A percentile compares a stretch with the other conserved stretches of the same genome.
These are phyloP conservation scores for Ceyx melanurus DNA, from an alignment of 2,113 vertebrate species.

Conservation along the genomic window DNA sequence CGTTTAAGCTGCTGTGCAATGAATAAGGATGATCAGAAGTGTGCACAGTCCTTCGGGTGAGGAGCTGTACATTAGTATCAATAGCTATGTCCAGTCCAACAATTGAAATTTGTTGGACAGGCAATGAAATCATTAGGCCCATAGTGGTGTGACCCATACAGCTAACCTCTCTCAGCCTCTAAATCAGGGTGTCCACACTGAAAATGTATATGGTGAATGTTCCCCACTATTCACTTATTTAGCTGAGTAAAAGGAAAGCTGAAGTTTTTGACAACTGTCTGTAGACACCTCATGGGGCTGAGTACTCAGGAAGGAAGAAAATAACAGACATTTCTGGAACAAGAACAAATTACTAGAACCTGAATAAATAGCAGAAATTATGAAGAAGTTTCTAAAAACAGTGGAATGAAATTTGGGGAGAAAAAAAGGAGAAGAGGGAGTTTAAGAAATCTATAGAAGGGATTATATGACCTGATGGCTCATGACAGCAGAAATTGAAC, in stretches of 20 bases:
- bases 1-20: not conserved
- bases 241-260: not conserved
- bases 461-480: not conserved
- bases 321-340: not conserved
- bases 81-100: not conserved
- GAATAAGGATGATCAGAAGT: not conserved
- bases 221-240: not conserved
- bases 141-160: not conserved
- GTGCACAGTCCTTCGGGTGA: not conserved
- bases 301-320: not conserved
- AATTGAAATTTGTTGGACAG: too few species aligned
- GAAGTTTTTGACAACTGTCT: not conserved
- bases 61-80: not conserved
- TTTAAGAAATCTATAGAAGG: not conserved
- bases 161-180: not conserved
- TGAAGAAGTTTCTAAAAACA: not conserved
- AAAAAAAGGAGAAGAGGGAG: not conserved
- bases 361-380: not conserved
- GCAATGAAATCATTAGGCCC: not conserved
- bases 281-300: not conserved
- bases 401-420: not conserved
- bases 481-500: not conserved
- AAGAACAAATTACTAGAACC: not conserved
- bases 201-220: not conserved
- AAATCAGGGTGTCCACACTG: not conserved